A percentile compares a stretch with the other conserved stretches of the same genome.
phyloP scores from a whole-genome alignment of 2,888 invertebrate genomes.

The Cataglyphis albicans region DNA sequence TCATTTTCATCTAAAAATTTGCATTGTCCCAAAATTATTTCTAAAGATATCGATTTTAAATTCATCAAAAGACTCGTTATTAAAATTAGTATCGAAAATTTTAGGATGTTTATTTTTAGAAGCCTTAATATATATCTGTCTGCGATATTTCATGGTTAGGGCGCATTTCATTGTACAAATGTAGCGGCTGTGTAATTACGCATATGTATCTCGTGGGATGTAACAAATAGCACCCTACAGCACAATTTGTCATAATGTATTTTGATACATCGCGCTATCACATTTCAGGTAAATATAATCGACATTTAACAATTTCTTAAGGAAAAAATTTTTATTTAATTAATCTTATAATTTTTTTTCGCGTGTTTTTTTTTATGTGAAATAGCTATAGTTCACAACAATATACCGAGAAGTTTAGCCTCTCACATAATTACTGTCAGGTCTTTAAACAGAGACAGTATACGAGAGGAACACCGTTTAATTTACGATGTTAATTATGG shows the following conservation, averaged over 20 bases:
- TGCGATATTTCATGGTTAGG: not conserved
- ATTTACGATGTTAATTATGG: constrained; percentile 25
- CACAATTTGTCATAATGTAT: constrained; percentile 12
- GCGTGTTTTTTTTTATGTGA: not conserved
- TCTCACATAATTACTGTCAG: too few relatives aligned
- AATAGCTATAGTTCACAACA: not conserved
- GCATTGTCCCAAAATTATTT: not conserved
- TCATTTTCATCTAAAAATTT: constrained; percentile 16
- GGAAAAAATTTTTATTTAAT: not conserved
- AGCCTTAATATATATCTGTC: not conserved
- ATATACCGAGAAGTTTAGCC: not conserved
- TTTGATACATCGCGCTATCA: not conserved
- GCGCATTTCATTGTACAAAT: not conserved
- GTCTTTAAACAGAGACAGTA: not conserved
- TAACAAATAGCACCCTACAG: not conserved
- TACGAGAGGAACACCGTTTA: not conserved
- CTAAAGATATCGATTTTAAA: not conserved
- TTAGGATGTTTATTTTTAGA: constrained; percentile 24
- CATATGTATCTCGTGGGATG: not conserved
- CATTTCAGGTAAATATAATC: not conserved
- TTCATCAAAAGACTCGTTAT: not conserved
- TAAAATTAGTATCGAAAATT: not conserved
- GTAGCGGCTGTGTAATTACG: constrained; percentile 8
- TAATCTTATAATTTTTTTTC: not conserved
- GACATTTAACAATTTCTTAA: not conserved